Evolutionary conservation across 2,888 invertebrate species (phyloP).

Genomic region (Spatulosminthurus flaviceps): DNA sequence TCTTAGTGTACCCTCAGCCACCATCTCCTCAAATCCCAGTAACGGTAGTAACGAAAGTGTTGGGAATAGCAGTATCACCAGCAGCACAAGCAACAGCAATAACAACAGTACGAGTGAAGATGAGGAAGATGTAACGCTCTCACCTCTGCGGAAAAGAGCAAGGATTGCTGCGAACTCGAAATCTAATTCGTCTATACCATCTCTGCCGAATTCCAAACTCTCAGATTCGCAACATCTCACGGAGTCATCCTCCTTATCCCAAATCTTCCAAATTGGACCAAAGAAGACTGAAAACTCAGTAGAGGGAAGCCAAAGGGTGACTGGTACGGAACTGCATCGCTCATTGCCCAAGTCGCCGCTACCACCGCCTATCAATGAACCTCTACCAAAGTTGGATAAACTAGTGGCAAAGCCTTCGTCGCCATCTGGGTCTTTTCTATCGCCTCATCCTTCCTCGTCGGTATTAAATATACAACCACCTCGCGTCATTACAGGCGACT

Average conservation of each 20-base stretch:
- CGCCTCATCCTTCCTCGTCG: background rate
- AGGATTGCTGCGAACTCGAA: background rate
- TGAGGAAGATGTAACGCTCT: constrained; percentile 2
- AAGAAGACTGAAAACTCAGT: constrained; percentile 29
- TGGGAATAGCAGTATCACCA: background rate
- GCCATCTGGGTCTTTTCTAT: constrained; percentile 3
- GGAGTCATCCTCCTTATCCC: constrained; percentile 43
- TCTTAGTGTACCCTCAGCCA: constrained; percentile 41
- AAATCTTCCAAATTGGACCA: constrained; percentile 48
- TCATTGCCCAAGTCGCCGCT: constrained; percentile 12
- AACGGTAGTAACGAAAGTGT: background rate
- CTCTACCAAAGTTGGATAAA: constrained; percentile 1
- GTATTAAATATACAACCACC: background rate
- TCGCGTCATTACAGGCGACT: background rate
- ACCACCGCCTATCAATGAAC: constrained; percentile 18
- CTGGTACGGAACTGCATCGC: constrained; percentile 24
- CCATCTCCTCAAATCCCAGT: background rate
- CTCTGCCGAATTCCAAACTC: background rate
- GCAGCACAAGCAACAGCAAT: background rate
- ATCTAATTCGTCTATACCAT: background rate
- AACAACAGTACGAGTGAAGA: constrained; percentile 8
- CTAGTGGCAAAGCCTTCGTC: constrained; percentile 14
- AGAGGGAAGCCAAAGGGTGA: constrained; percentile 31
- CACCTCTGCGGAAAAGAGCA: background rate
- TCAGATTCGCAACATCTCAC: constrained; percentile 51